Base-by-base conservation (phyloP, 2,113 vertebrate genomes). In the Eonycteris spelaea region DNA sequence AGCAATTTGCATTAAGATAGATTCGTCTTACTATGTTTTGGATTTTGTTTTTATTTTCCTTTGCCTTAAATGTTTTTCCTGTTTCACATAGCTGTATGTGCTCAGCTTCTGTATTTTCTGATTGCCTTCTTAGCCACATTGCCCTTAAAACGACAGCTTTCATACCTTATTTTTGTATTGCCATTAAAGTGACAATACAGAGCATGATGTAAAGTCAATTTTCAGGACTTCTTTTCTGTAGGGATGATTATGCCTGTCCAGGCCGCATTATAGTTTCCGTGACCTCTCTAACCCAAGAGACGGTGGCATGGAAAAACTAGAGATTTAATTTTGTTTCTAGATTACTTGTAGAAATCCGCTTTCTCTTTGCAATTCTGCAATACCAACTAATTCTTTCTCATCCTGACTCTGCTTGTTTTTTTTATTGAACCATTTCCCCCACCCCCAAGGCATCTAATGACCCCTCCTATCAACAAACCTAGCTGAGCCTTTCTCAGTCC, bases 291-390 rank as follows among this genome's bases (percentile, higher is more conserved):
- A 53, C 53, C 55, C 7, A 26, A 80, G 70, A 57, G 43, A 5
- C 73, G 28, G 48, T 51, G 65, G 61, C 73, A 7, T 67, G 13
- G 48, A 53, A 75, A 70, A 75, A 70, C 28, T 83, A 28, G 77
- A 75, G 45, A 70, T 94, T 71, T 77, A 63, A 51, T 91, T 91
- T 91, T 75, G 73, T 26, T 91, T 84, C 48, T 83, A 74, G 51
- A 43, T 92, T 35, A 26, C 43, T 68, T 86, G 35, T 82, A 86
- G 82, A 85, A 91, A 53, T 93, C 16, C 10, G 2, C 53, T 70
- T 45, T 85, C 75, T 67, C 22, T 33, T 12, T 61, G 74, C 24
- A 90, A 9, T 55, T 95, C 82, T 95, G 67, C 51, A 51, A 1
- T 65, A 35, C n/a, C 9, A 67, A 45, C 28, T 83, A 51, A 30